phyloP scores from a whole-genome alignment of 2,888 invertebrate genomes.

The Endotricha flammealis region DNA sequence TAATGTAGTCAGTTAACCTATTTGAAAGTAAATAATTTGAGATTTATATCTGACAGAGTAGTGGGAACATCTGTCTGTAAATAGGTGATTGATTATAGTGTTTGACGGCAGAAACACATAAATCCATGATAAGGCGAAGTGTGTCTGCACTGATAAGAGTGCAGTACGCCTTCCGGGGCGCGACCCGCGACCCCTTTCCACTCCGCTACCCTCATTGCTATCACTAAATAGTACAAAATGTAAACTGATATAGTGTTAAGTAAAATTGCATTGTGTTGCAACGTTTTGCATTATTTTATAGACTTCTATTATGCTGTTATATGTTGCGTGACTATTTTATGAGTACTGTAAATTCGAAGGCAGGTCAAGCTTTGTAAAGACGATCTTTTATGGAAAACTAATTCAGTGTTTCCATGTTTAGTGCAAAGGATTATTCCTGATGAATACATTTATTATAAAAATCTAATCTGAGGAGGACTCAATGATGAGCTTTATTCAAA shows the following conservation, averaged over 20 bases:
- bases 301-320: not conserved
- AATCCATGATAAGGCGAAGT: conserved; percentile 65
- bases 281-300: not conserved
- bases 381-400: too few species aligned
- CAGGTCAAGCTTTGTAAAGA: too few species aligned
- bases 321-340: too few species aligned
- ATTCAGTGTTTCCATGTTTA: too few species aligned
- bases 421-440: too few species aligned
- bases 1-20: too few species aligned
- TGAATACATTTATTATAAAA: too few species aligned
- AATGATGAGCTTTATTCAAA: too few species aligned
- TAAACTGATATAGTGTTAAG: conserved; percentile 22
- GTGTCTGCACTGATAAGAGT: conserved; percentile 65
- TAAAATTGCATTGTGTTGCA: conserved; percentile 1
- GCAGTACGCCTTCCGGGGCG: conserved; percentile 70
- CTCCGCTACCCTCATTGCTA: conserved; percentile 32
- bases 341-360: too few species aligned
- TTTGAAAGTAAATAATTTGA: conserved; percentile 1
- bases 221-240: conserved; percentile 34
- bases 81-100: conserved; percentile 54
- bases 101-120: conserved; percentile 51
- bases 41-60: not conserved
- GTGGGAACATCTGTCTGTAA: conserved; percentile 12
- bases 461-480: too few species aligned
- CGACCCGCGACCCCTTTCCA: conserved; percentile 51